These are phyloP conservation scores for Pyrgus malvae DNA, from an alignment of 2,888 invertebrate genomes.

Conservation along the genomic window DNA sequence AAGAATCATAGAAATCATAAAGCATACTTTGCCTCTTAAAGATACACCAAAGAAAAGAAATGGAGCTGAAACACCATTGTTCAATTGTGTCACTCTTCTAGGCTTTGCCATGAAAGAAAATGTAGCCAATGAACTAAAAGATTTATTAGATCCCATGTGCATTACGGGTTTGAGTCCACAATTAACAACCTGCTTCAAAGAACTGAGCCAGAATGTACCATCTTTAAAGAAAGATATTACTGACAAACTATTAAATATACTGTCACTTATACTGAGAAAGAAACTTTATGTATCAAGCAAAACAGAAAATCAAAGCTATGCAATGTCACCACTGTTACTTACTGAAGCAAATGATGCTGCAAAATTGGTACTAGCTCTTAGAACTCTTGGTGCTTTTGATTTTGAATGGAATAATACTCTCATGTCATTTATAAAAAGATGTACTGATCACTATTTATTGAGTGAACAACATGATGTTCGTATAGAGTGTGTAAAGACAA, in stretches of 20 bases:
- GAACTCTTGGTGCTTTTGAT: conserved; percentile 94
- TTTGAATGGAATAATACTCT: conserved; percentile 95
- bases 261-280: conserved; percentile 95
- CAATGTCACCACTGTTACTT: conserved; percentile 62
- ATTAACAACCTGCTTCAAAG: conserved; percentile 94
- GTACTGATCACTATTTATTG: conserved; percentile 94
- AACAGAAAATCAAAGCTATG: conserved; percentile 69
- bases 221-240: conserved; percentile 94
- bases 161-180: conserved; percentile 94
- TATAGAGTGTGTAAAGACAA: conserved; percentile 96
- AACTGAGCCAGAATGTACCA: conserved; percentile 94
- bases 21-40: conserved; percentile 87
- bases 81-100: conserved; percentile 96
- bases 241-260: conserved; percentile 93
- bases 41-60: conserved; percentile 89
- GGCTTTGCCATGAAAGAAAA: conserved; percentile 93
- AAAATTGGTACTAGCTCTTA: conserved; percentile 94
- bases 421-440: conserved; percentile 95
- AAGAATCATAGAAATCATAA: conserved; percentile 92
- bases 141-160: conserved; percentile 95
- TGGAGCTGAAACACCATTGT: conserved; percentile 91
- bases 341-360: conserved; percentile 87
- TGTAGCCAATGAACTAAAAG: conserved; percentile 89
- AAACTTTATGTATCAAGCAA: conserved; percentile 87
- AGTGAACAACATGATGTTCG: conserved; percentile 94